Conservation (phyloP, 2,797 vertebrate species). For the Gallinago nigripennis region DNA sequence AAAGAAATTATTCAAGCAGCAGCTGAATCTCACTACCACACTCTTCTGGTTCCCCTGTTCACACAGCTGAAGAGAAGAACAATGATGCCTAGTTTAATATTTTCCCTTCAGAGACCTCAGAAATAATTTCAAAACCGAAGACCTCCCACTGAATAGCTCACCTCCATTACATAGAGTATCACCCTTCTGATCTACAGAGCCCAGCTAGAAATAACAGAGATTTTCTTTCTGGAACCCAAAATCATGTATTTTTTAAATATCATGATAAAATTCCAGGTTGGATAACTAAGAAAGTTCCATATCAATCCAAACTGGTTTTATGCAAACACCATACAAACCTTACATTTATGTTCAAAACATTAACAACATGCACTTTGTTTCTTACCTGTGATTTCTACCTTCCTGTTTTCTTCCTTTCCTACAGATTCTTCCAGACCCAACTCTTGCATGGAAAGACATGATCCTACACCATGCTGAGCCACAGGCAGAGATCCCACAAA, state of each 20-base stretch:
- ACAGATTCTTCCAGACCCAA: not conserved
- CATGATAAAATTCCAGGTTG: not conserved
- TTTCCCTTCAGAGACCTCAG: not conserved
- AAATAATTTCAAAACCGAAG: not conserved
- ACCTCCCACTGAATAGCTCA: not conserved
- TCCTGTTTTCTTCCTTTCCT: not conserved
- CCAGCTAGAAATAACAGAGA: not conserved
- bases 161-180: not conserved
- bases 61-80: not conserved
- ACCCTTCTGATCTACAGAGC: not conserved
- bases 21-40: not conserved
- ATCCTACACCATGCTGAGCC: not conserved
- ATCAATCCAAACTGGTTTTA: not conserved
- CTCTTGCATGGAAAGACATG: not conserved
- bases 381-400: constrained; percentile 54
- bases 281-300: not conserved
- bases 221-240: not conserved
- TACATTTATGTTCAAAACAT: not conserved
- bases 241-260: not conserved
- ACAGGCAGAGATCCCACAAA: constrained; percentile 6
- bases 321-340: not conserved
- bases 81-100: not conserved
- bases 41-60: not conserved
- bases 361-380: not conserved
- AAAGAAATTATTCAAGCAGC: not conserved